Evolutionary conservation across 37 sponge, comb jelly and placozoan genomes (phyloP), one percentile per base, ranked within the genome.

Genomic region (Mnemiopsis leidyi): DNA sequence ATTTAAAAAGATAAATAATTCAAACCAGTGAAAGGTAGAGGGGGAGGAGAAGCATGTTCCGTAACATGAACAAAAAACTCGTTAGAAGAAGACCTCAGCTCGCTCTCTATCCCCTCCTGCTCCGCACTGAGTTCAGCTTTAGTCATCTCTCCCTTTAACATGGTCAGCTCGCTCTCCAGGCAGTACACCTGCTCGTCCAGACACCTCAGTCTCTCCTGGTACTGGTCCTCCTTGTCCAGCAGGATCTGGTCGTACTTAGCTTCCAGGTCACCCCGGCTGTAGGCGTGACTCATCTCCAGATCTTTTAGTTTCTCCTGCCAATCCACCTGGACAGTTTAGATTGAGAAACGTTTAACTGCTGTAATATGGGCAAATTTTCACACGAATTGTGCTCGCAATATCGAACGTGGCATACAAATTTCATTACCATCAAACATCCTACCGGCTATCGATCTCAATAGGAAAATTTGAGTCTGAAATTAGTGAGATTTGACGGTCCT

Each of bases 151-250:
- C 82, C 82, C 29, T 29, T 23, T 2, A 33, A 13, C 36, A 79
- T 79, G 21, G 37, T 35, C 36, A 79, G 36, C 82, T 79, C 82
- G 21, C 36, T 36, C 82, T 79, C 82, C 82, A 79, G 36, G 7
- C 37, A 34, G 37, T 32, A 79, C 3, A 79, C 37, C 82, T 32
- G 23, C 36, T 79, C 82, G 21, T 79, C 37, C 21, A 79, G 82
- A 36, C 37, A 20, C 37, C 82, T 30, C 82, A 79, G 2, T 3
- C 21, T 13, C 23, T 36, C 37, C 3, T 32, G 37, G 36, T 79
- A 35, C 37, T 9, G 2, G 23, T 79, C 82, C 31, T 79, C 82
- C 21, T 79, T 79, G 20, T 79, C 82, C 9, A 79, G 21, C 3
- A 79, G 82, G 23, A 79, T 23, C 31, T 16, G 23, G 29, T 79